These are phyloP conservation scores for Euwallacea fornicatus DNA, from an alignment of 1,140 invertebrate genomes.

Conservation along the genomic window DNA sequence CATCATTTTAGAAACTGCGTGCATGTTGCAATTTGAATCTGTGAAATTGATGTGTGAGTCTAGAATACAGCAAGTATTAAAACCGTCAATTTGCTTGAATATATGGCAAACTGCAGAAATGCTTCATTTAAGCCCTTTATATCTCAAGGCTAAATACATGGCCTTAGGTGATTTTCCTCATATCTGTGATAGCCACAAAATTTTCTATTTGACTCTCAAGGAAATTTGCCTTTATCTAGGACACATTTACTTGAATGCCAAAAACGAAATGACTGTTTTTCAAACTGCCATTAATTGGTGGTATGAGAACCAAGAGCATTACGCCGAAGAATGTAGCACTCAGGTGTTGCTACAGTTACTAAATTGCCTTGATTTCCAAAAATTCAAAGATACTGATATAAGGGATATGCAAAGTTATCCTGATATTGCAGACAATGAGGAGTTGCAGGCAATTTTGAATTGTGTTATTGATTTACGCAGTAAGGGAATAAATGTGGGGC, in stretches of 20 bases:
- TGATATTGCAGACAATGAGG: constrained; percentile 38
- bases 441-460: constrained; percentile 38
- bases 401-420: constrained; percentile 43
- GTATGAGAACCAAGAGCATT: constrained; percentile 41
- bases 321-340: constrained; percentile 19
- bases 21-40: constrained; percentile 49
- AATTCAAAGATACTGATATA: constrained; percentile 39
- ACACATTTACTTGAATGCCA: constrained; percentile 41
- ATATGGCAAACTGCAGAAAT: constrained; percentile 47
- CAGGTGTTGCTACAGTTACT: constrained; percentile 39
- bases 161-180: constrained; percentile 43
- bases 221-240: constrained; percentile 45
- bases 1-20: constrained; percentile 42
- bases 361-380: constrained; percentile 45
- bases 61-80: constrained; percentile 37
- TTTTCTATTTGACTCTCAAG: constrained; percentile 42
- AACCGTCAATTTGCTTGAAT: constrained; percentile 44
- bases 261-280: constrained; percentile 47
- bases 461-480: constrained; percentile 30
- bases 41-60: constrained; percentile 38
- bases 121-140: constrained; percentile 42
- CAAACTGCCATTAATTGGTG: constrained; percentile 46
- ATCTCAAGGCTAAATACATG: constrained; percentile 47
- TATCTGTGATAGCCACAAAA: constrained; percentile 39
- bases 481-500: constrained; percentile 14